Percentiles rank a stretch among this genome's conserved stretches.
These are phyloP conservation scores for Tragelaphus oryx DNA, from an alignment of 2,797 vertebrate genomes.

Conservation along the genomic window DNA sequence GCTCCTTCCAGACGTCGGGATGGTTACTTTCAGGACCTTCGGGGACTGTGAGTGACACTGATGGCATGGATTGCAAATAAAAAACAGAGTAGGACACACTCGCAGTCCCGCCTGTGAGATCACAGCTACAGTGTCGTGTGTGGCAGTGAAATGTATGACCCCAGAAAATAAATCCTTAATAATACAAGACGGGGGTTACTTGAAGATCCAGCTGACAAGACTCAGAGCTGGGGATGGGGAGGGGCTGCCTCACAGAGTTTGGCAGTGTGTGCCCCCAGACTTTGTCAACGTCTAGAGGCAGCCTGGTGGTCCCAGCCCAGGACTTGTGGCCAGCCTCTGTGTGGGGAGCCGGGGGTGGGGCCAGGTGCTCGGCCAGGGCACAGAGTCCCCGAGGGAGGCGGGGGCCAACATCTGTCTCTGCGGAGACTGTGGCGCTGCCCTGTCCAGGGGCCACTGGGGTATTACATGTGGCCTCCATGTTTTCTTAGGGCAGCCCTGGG, in stretches of 20 bases:
- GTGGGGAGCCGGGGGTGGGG: neutral
- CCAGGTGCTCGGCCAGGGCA: no score
- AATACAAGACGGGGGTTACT: neutral
- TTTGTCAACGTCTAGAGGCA: neutral
- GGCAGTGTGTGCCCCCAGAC: neutral
- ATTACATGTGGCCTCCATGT: no score
- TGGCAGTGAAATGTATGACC: neutral
- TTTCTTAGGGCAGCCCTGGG: neutral
- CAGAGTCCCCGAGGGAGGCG: neutral
- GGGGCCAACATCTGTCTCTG: neutral
- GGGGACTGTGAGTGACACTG: neutral
- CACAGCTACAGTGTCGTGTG: neutral
- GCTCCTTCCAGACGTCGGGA: neutral
- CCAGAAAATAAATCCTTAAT: neutral
- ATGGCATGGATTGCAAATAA: neutral
- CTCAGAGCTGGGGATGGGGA: neutral
- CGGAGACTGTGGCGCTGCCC: neutral
- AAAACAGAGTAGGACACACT: neutral
- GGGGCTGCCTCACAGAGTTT: neutral
- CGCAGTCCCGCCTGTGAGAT: neutral
- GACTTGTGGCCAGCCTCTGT: neutral
- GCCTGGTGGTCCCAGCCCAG: neutral
- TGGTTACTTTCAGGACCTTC: neutral
- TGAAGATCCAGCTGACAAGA: neutral
- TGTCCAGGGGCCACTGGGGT: no score